Conservation (phyloP, 2,888 invertebrate genomes). For the Scaeva pyrastri region DNA sequence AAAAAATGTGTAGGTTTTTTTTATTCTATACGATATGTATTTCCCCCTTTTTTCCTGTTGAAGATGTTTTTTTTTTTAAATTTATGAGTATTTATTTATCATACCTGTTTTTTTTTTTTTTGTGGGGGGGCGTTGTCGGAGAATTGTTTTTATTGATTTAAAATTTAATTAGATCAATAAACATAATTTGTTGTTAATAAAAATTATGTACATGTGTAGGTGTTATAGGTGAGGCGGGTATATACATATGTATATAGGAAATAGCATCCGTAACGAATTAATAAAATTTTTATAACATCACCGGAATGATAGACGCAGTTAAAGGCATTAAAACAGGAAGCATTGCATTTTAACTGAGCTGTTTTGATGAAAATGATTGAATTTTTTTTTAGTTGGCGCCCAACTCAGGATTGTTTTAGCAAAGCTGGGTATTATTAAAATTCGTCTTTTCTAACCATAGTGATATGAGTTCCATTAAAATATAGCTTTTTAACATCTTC, state of each 20-base stretch:
- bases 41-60: conserved; percentile 10
- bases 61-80: background rate
- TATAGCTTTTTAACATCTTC: no score
- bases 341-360: no score
- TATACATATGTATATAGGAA: background rate
- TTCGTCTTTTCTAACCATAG: no score
- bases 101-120: background rate
- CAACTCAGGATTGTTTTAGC: no score
- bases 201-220: background rate
- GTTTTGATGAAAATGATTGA: background rate
- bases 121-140: conserved; percentile 34
- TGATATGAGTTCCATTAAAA: no score
- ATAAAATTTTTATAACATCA: conserved; percentile 2
- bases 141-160: conserved; percentile 43
- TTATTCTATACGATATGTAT: background rate
- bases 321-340: background rate
- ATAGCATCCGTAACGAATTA: background rate
- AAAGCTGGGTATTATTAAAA: no score
- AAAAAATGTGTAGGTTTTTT: conserved; percentile 38
- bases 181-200: conserved; percentile 19
- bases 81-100: conserved; percentile 33
- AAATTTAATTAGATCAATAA: conserved; percentile 45
- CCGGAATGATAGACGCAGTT: background rate
- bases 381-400: no score
- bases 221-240: background rate